A percentile compares a stretch with the other conserved stretches of the same genome.
phyloP scores from a whole-genome alignment of 64 coral and sea anemone species.

The Montipora efflorescens region DNA sequence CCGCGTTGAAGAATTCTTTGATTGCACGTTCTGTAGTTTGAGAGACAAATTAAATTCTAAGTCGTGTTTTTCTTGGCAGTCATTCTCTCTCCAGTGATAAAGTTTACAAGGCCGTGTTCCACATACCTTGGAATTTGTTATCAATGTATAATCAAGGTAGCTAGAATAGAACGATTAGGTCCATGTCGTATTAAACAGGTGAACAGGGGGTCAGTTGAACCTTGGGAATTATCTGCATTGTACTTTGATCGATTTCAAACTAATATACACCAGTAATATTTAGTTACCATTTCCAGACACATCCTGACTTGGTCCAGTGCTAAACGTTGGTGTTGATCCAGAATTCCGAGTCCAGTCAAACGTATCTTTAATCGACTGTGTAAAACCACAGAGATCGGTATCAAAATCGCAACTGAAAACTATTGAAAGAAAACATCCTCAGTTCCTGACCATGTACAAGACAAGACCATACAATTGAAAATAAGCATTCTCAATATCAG shows the following conservation, averaged over 20 bases:
- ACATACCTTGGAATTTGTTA: not conserved
- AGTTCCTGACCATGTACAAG: not conserved
- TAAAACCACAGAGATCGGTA: not conserved
- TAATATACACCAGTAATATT: not conserved
- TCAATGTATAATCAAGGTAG: not conserved
- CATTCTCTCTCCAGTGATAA: too few relatives aligned
- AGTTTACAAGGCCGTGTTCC: not conserved
- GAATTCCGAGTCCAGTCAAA: not conserved
- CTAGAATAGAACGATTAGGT: not conserved
- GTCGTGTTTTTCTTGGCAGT: too few relatives aligned
- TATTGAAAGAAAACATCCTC: not conserved
- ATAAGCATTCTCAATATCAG: not conserved
- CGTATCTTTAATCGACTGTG: not conserved
- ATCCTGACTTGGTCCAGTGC: conserved; percentile 45
- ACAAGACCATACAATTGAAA: not conserved
- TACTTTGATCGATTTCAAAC: not conserved
- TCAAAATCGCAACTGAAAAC: not conserved
- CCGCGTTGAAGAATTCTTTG: too few relatives aligned
- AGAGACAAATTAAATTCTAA: too few relatives aligned
- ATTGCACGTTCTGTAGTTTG: too few relatives aligned
- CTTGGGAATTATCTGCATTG: not conserved
- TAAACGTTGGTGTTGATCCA: conserved; percentile 5
- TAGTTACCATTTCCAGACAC: conserved; percentile 11
- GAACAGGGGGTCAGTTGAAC: not conserved
- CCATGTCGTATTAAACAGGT: not conserved